Percentiles rank a stretch among this genome's conserved stretches.
Conservation (phyloP, 2,888 invertebrate species). For the Leucoma salicis region DNA sequence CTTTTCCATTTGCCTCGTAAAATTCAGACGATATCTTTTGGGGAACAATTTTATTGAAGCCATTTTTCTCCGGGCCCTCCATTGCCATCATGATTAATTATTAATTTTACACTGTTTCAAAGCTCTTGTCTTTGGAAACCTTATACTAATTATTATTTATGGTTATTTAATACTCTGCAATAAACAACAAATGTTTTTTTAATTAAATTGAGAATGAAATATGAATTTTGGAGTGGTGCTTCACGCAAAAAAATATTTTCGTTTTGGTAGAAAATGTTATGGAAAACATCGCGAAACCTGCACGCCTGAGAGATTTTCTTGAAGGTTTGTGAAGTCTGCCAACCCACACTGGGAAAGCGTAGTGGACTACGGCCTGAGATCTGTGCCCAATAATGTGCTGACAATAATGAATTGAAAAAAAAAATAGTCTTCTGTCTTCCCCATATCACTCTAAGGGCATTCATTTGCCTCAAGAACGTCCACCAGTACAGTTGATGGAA, state of each 20-base stretch:
- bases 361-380: no score
- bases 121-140: conserved; percentile 18
- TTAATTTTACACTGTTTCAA: conserved; percentile 19
- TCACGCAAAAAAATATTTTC: background rate
- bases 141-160: conserved; percentile 18
- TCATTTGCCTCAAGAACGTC: no score
- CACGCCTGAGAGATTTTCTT: no score
- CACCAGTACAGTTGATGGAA: no score
- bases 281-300: no score
- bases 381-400: no score
- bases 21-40: background rate
- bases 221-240: background rate
- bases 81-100: conserved; percentile 23
- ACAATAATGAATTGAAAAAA: no score
- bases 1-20: background rate
- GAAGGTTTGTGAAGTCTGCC: no score
- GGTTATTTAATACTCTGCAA: conserved; percentile 18
- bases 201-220: conserved; percentile 5
- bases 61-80: conserved; percentile 5
- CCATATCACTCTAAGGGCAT: no score
- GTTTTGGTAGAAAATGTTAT: no score
- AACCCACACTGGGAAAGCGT: no score
- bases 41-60: conserved; percentile 2
- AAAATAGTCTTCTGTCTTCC: no score
- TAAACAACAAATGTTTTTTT: conserved; percentile 1